These are phyloP conservation scores for Sebastiscus albofasciatus DNA, from an alignment of 2,797 vertebrate species.

Conservation along the genomic window DNA sequence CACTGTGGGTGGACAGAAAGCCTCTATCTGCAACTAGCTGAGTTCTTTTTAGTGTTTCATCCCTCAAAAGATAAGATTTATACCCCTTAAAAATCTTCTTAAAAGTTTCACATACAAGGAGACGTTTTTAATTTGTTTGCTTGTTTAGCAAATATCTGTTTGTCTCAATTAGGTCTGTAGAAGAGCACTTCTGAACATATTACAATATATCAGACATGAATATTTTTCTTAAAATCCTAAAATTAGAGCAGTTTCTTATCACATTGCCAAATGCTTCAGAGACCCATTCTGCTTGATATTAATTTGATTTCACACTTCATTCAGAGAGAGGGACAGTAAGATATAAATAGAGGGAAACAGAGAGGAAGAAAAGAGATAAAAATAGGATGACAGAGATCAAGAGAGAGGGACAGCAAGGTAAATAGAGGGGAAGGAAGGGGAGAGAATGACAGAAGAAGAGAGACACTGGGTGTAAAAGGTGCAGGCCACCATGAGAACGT, in stretches of 20 bases:
- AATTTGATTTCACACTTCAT: conserved; percentile 60
- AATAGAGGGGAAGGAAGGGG: conserved; percentile 3
- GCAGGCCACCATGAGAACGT: not conserved
- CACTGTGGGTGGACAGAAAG: conserved; percentile 46
- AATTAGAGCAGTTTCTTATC: conserved; percentile 45
- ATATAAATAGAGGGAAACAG: conserved; percentile 37
- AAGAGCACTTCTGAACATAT: not conserved
- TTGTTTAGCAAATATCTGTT: not conserved
- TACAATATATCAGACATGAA: not conserved
- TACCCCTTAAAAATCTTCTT: conserved; percentile 6
- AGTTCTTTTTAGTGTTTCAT: conserved; percentile 32
- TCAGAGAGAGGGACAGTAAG: conserved; percentile 24
- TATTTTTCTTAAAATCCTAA: conserved; percentile 8
- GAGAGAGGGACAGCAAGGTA: conserved; percentile 16
- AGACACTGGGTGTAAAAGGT: not conserved
- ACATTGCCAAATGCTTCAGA: conserved; percentile 41
- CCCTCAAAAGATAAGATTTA: conserved; percentile 22
- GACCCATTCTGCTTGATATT: conserved; percentile 42
- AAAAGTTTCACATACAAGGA: conserved; percentile 1
- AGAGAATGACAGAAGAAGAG: not conserved
- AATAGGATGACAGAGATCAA: conserved; percentile 16
- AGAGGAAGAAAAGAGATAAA: conserved; percentile 5
- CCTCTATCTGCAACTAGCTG: conserved; percentile 3
- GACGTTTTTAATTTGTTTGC: conserved; percentile 8
- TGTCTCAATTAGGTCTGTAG: not conserved